A percentile compares a stretch with the other conserved stretches of the same genome.
These are phyloP conservation scores for Cephalophus harveyi DNA, from an alignment of 2,113 vertebrate species.

Conservation along the genomic window DNA sequence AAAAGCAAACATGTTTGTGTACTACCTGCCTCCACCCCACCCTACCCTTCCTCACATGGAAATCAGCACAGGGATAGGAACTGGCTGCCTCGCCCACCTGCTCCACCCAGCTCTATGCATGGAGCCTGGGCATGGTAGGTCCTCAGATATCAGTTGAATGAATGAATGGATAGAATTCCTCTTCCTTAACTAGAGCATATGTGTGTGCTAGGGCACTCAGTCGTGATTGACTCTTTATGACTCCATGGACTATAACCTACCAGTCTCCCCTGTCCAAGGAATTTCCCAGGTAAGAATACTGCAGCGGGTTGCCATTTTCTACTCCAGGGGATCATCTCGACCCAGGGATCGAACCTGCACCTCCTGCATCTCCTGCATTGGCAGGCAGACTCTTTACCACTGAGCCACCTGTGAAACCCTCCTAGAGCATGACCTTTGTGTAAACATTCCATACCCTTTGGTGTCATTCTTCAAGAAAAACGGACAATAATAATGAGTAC, in stretches of 20 bases:
- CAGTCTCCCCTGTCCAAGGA: background rate
- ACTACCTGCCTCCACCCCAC: background rate
- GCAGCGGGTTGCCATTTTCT: background rate
- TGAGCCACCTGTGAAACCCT: background rate
- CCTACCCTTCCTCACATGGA: background rate
- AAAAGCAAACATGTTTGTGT: background rate
- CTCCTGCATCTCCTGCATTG: background rate
- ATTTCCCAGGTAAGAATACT: background rate
- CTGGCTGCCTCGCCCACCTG: background rate
- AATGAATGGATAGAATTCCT: background rate
- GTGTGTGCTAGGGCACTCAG: background rate
- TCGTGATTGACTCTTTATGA: background rate
- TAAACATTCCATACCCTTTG: constrained; percentile 62
- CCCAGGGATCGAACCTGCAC: background rate
- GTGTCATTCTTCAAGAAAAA: constrained; percentile 68
- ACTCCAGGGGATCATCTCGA: background rate
- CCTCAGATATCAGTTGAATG: background rate
- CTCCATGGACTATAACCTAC: background rate
- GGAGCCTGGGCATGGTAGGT: background rate
- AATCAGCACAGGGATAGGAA: background rate
- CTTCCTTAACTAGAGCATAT: background rate
- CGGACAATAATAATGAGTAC: constrained; percentile 60
- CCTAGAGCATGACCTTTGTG: constrained; percentile 58
- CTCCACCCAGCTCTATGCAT: too few relatives aligned
- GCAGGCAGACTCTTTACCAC: background rate